Evolutionary conservation across 1,140 invertebrate species (phyloP).

Genomic region (Solen grandis): DNA sequence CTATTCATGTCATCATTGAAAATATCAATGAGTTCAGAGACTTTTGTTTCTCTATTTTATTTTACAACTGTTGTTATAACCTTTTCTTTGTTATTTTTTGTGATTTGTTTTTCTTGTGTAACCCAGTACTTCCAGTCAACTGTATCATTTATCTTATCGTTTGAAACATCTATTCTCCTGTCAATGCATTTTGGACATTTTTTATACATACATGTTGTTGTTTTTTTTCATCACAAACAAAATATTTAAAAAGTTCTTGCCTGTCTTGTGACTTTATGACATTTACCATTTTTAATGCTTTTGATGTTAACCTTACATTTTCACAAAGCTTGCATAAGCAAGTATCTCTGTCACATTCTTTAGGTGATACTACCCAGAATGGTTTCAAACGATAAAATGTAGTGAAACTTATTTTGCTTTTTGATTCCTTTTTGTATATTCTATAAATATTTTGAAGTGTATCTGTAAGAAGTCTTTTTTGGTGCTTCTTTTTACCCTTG

Average conservation of each 20-base stretch:
- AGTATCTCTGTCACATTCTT: no score
- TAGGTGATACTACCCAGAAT: no score
- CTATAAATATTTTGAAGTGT: no score
- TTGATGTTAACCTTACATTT: no score
- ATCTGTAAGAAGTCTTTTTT: no score
- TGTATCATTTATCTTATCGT: neutral
- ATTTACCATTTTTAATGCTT: neutral
- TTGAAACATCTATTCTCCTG: neutral
- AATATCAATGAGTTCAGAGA: neutral
- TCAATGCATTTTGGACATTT: neutral
- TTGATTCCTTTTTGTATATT: no score
- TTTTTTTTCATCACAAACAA: slow-evolving; percentile 1
- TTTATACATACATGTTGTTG: slow-evolving; percentile 11
- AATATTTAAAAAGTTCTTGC: neutral
- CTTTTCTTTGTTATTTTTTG: slow-evolving; percentile 7
- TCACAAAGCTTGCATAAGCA: no score
- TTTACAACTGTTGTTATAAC: slow-evolving; percentile 1
- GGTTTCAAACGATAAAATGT: no score
- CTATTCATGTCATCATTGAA: neutral
- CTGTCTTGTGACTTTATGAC: neutral
- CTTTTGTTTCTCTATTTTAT: neutral
- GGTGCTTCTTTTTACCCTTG: no score
- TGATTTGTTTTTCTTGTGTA: neutral
- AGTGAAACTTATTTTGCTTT: no score
- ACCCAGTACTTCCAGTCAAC: neutral